Base-by-base conservation (phyloP, 2,888 invertebrate species). In the Drosophila ochracea region DNA sequence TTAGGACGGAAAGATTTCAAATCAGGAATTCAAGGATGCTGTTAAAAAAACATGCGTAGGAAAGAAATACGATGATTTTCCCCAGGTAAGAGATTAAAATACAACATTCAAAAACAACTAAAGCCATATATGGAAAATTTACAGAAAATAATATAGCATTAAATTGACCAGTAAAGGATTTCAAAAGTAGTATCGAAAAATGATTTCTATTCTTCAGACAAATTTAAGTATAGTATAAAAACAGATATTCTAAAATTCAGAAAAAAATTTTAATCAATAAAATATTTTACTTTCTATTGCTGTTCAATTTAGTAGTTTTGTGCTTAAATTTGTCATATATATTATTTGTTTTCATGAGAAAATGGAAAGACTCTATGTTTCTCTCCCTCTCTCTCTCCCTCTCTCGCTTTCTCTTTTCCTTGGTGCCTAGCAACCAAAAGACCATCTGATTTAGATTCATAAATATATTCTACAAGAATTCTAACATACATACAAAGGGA, bases 31-130 rank as follows among this genome's bases (percentile, higher is more conserved):
- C 94, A 97, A 97, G 77, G 94, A 95, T 84, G 97, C 97, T 0
- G 97, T 97, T 1, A 95, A 97, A 92, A 96, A 96, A 92, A 96
- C 96, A 82, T 97, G 97, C 91, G 95, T 97, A 30, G 97, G 97
- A 6, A 95, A 96, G 87, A 94, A 95, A 76, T 97, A 96, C 91
- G 95, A 95, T 16, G 96, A 97, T 72, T 97, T 97, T 91, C 97
- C 97, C 0, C 96, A 97, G 91, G 93, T 93, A 83, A 71, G 37
- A 53, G 25, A 16, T 25, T 28, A n/a, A 28, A 39, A 19, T 37
- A 19, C 16, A 33, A 7, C 6, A 25, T 11, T 47, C 28, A 35
- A 59, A 11, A 47, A 21, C 16, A 60, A n/a, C 7, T 6, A 4
- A 21, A 21, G 19, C 9, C 4, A 41, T 41, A 21, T 5, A 41